These are phyloP conservation scores for Aricia artaxerxes DNA, from an alignment of 2,888 invertebrate species.

Conservation along the genomic window DNA sequence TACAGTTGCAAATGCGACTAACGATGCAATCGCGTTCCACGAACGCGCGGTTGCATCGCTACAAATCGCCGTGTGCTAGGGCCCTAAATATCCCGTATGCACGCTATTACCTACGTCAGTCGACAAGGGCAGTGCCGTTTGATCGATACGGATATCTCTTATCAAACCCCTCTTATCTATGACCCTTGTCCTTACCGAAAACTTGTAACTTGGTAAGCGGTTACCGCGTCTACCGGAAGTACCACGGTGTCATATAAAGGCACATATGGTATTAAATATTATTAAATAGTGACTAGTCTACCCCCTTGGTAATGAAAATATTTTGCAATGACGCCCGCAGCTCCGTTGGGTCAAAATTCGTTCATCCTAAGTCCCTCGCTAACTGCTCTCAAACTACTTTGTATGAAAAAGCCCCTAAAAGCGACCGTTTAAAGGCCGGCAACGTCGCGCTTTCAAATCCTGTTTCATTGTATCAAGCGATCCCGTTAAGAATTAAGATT, in stretches of 20 bases:
- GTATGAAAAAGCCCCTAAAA: no score
- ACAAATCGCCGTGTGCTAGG: no score
- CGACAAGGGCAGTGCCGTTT: constrained; percentile 32
- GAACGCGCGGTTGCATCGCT: no score
- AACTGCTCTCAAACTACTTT: not conserved
- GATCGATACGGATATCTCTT: constrained; percentile 32
- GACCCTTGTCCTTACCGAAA: constrained; percentile 4
- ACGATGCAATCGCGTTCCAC: no score
- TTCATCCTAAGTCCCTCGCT: not conserved
- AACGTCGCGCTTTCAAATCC: no score
- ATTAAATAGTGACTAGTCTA: not conserved
- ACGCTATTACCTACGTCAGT: constrained; percentile 21
- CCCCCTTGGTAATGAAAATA: no score
- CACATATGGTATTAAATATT: not conserved
- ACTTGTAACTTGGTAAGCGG: not conserved
- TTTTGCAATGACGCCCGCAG: no score
- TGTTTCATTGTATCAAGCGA: no score
- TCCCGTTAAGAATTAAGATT: no score
- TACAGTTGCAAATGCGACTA: no score
- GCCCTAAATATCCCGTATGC: not conserved
- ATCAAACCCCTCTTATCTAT: constrained; percentile 18
- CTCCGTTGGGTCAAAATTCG: no score
- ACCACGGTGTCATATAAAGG: not conserved
- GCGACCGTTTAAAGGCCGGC: no score
- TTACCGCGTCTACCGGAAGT: not conserved